Evolutionary conservation across 2,113 vertebrate genomes (phyloP), one percentile per base, ranked within the genome.

Genomic region (Sander lucioperca): DNA sequence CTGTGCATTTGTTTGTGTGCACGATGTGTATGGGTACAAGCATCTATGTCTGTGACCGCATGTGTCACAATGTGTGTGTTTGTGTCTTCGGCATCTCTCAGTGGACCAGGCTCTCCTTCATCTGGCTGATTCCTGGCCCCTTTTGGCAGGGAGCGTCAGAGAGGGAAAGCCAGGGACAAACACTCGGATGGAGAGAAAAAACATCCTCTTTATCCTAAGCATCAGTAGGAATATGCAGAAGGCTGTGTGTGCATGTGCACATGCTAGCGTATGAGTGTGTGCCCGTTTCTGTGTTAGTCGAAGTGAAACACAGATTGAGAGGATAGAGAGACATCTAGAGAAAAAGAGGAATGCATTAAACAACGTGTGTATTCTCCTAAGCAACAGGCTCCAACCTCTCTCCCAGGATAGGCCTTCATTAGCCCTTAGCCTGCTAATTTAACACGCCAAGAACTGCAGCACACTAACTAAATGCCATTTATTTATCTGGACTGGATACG

Each of bases 201-300:
- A 93, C 92, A 89, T 94, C 89, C 91, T 94, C 95, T 95, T 95
- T 93, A 96, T 95, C 90, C 90, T 10, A 65, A 80, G 94, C 95
- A 92, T 96, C 95, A 95, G 93, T 95, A 74, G 94, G 94, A 96
- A 94, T 95, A 94, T 94, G 92, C 88, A 92, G 91, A 47, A 83
- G 80, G n/a, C 66, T 58, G 77, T 36, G 77, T 78, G 69, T 36
- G 54, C 67, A 51, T 54, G 48, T 13, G 27, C 6, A 13, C 39
- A 16, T 51, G 43, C 15, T 10, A 13, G 48, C 21, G 8, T 15
- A 27, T 0, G 61, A 50, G 84, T 10, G 77, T 45, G 65, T 18
- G 56, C 30, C 16, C 2, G 39, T 61, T 47, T 72, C 57, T 16
- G 79, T 47, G 77, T 84, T 79, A 82, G 91, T 81, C 36, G 59